phyloP scores from a whole-genome alignment of 2,113 vertebrate species.

The Nicator chloris region DNA sequence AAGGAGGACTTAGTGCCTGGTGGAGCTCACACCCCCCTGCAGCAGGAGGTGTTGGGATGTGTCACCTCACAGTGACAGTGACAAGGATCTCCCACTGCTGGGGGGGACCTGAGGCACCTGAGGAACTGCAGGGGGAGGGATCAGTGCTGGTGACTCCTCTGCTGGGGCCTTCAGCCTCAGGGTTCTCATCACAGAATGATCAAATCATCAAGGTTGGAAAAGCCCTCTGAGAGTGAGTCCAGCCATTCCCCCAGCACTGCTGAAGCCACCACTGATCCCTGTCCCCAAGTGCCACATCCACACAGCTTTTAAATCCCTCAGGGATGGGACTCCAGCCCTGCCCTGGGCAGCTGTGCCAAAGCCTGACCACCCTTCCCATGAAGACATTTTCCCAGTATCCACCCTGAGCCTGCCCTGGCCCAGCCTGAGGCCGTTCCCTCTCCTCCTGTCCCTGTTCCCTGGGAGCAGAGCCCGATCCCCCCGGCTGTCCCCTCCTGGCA shows the following conservation, averaged over 20 bases:
- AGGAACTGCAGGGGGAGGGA: not conserved
- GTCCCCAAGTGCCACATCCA: not conserved
- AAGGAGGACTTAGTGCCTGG: not conserved
- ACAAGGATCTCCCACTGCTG: not conserved
- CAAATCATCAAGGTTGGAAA: not conserved
- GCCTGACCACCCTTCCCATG: too few species aligned
- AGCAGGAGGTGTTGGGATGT: not conserved
- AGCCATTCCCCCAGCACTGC: not conserved
- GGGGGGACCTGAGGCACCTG: not conserved
- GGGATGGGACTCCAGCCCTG: not conserved
- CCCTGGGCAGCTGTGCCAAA: not conserved
- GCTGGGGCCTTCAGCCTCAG: not conserved
- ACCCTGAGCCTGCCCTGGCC: accelerated
- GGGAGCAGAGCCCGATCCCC: not conserved
- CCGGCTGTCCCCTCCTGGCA: not conserved
- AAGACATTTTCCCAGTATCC: not conserved
- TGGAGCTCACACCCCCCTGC: not conserved
- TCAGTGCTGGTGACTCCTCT: not conserved
- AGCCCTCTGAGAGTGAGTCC: not conserved
- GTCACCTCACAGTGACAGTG: not conserved
- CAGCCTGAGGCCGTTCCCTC: not conserved
- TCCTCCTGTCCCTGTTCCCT: not conserved
- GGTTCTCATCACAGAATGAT: accelerated
- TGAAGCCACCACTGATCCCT: not conserved
- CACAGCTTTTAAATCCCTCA: accelerated